Conservation (phyloP, 2,888 invertebrate species). For the Muschampia plurimacula region DNA sequence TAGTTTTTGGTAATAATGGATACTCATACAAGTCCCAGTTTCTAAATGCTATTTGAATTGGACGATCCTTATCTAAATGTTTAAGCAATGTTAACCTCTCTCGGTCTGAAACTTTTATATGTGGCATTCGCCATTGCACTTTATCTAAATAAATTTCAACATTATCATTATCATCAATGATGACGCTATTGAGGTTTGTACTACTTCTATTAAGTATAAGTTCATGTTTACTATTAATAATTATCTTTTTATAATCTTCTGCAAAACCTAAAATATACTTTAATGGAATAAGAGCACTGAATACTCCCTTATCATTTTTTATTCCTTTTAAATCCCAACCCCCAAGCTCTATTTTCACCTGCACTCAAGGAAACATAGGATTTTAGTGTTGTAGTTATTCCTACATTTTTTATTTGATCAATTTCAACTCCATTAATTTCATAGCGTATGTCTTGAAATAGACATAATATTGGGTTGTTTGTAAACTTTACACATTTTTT, state of each 20-base stretch:
- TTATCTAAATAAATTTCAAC: conserved; percentile 43
- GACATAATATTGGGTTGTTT: too few relatives aligned
- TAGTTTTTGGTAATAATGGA: conserved; percentile 56
- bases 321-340: conserved; percentile 10
- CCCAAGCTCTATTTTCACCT: background rate
- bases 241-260: conserved; percentile 58
- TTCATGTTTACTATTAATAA: conserved; percentile 64
- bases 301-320: conserved; percentile 43
- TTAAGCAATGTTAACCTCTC: conserved; percentile 37
- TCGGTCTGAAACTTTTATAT: conserved; percentile 42
- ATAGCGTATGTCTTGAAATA: conserved; percentile 26
- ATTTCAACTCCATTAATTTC: conserved; percentile 41
- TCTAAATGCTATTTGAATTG: conserved; percentile 47
- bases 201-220: conserved; percentile 52
- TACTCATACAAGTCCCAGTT: conserved; percentile 62
- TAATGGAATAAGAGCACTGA: conserved; percentile 41
- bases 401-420: conserved; percentile 40
- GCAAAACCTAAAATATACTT: conserved; percentile 43
- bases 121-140: conserved; percentile 35
- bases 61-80: conserved; percentile 50
- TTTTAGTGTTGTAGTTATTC: conserved; percentile 39
- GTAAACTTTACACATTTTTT: too few relatives aligned
- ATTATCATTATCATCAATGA: conserved; percentile 32
- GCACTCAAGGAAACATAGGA: conserved; percentile 11
- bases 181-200: conserved; percentile 47